Evolutionary conservation across 2,888 invertebrate genomes (phyloP).

Genomic region (Scaptomyza cyrtandrae): DNA sequence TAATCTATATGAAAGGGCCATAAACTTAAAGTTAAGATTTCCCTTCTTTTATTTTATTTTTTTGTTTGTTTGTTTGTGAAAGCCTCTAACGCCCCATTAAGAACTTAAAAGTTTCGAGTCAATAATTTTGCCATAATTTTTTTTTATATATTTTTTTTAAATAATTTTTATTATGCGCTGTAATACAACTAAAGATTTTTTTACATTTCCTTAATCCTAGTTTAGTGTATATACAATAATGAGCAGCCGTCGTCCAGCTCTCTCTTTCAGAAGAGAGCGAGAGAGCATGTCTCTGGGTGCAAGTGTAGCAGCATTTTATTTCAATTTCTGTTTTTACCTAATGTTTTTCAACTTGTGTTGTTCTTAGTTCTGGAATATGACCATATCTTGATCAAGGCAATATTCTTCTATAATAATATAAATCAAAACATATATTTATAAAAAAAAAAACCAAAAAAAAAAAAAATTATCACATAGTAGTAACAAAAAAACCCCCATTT

Average conservation of each 20-base stretch:
- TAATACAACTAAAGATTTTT: slow-evolving; percentile 2
- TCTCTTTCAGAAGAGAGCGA: slow-evolving; percentile 48
- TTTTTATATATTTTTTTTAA: not conserved
- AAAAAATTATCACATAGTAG: not conserved
- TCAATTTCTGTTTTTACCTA: slow-evolving; percentile 8
- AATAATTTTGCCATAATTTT: not conserved
- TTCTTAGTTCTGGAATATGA: slow-evolving; percentile 14
- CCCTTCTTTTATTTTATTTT: not conserved
- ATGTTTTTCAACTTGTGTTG: slow-evolving; percentile 5
- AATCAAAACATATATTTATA: not conserved
- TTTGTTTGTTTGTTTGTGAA: not conserved
- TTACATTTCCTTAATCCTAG: not conserved
- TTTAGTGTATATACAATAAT: slow-evolving; percentile 31
- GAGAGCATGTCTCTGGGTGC: slow-evolving; percentile 45
- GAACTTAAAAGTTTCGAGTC: slow-evolving; percentile 2
- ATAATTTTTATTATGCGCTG: not conserved
- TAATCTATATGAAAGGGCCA: slow-evolving; percentile 20
- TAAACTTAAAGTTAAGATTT: slow-evolving; percentile 16
- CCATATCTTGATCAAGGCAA: slow-evolving; percentile 30
- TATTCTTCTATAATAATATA: slow-evolving; percentile 7
- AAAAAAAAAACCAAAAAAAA: not conserved
- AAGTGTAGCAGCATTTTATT: slow-evolving; percentile 11
- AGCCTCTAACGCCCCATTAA: not conserved
- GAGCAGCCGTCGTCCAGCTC: slow-evolving; percentile 30
- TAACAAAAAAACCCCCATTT: slow-evolving; percentile 1